phyloP scores from a whole-genome alignment of 2,797 vertebrate species.

The Spatula versicolor region DNA sequence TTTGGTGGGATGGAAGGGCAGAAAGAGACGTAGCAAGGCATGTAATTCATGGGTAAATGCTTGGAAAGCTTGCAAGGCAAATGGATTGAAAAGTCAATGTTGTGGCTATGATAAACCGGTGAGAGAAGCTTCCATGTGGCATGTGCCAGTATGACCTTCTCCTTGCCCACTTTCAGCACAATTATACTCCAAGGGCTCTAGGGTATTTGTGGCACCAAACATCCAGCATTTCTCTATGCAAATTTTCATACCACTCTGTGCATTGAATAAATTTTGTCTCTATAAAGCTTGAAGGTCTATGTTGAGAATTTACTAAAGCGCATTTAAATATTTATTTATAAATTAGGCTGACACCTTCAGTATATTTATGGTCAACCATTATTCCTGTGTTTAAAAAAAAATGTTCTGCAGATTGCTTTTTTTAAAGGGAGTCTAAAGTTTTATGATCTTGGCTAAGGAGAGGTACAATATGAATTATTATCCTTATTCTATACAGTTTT shows the following conservation, averaged over 20 bases:
- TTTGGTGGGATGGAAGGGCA: not conserved
- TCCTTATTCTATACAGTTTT: not conserved
- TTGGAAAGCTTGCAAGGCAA: not conserved
- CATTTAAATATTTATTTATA: slow-evolving; percentile 20
- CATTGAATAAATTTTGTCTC: not conserved
- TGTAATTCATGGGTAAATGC: not conserved
- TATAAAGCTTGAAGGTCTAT: not conserved
- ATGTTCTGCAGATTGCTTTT: not conserved
- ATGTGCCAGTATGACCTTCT: not conserved
- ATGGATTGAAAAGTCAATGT: not conserved
- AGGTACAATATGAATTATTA: not conserved
- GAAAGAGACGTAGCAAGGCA: not conserved
- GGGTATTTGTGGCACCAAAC: not conserved
- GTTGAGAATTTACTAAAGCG: not conserved
- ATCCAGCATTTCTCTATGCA: not conserved
- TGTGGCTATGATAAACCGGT: not conserved
- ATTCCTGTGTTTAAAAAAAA: not conserved
- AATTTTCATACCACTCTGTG: not conserved
- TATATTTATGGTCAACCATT: not conserved
- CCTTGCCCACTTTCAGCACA: not conserved
- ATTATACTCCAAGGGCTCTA: not conserved
- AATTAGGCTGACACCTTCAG: not conserved
- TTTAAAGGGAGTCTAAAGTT: not conserved
- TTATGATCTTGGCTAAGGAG: slow-evolving; percentile 6
- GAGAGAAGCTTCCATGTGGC: not conserved